Conservation (phyloP, 2,888 invertebrate species). For the Endotricha flammealis region DNA sequence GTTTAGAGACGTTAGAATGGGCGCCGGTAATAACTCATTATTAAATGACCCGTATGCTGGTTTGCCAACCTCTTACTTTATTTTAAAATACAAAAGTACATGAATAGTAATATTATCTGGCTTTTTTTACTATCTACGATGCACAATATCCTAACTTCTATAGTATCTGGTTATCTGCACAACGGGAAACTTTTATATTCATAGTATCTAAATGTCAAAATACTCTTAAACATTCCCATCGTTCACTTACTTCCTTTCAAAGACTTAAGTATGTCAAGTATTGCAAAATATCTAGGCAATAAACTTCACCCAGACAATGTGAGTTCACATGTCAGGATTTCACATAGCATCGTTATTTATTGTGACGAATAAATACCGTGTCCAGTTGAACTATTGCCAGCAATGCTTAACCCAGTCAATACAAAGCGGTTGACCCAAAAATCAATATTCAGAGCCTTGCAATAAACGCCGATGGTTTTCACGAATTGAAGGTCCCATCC, state of each 20-base stretch:
- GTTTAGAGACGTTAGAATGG: no score
- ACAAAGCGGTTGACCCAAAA: conserved; percentile 69
- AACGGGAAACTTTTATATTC: no score
- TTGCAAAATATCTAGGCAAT: neutral
- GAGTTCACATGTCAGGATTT: neutral
- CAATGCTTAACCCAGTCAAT: conserved; percentile 14
- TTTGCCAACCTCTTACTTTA: no score
- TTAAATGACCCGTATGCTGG: no score
- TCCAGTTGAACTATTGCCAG: conserved; percentile 6
- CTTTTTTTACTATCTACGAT: no score
- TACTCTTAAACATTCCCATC: no score
- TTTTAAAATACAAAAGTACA: no score
- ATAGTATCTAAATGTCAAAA: no score
- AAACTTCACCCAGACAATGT: neutral
- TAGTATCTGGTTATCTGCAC: no score
- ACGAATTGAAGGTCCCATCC: conserved; percentile 65
- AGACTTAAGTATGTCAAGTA: neutral
- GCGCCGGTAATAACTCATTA: no score
- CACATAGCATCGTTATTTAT: neutral
- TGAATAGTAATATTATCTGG: no score
- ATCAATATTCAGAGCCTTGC: conserved; percentile 67
- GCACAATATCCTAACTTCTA: no score
- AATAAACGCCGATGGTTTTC: conserved; percentile 65
- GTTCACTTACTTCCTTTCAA: neutral
- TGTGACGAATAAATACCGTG: conserved; percentile 1